A percentile compares a stretch with the other conserved stretches of the same genome.
These are phyloP conservation scores for Lytechinus variegatus DNA, from an alignment of 35 echinoderm and acorn worm genomes.

Conservation along the genomic window DNA sequence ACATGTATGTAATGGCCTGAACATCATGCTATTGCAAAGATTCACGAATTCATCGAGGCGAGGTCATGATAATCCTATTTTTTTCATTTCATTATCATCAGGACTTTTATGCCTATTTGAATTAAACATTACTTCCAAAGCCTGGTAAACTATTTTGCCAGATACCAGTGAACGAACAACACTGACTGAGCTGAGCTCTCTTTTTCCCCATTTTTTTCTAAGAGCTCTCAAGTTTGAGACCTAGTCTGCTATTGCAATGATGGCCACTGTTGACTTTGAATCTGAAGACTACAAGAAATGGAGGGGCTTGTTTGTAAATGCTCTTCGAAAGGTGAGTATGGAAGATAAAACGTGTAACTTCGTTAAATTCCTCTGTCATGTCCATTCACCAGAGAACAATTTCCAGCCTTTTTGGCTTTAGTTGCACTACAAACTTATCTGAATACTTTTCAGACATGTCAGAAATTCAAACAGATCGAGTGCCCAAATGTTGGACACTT, in stretches of 20 bases:
- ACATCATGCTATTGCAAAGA: constrained; percentile 33
- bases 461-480: neutral
- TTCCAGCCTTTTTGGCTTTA: neutral
- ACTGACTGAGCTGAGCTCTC: neutral
- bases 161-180: neutral
- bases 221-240: neutral
- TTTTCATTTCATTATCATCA: neutral
- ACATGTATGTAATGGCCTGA: neutral
- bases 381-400: too few relatives aligned
- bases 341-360: too few relatives aligned
- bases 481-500: neutral
- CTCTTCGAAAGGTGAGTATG: constrained; percentile 55
- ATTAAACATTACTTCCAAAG: neutral
- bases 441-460: neutral
- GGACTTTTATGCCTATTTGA: neutral
- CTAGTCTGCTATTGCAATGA: neutral
- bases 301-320: constrained; percentile 57
- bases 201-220: neutral
- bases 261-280: constrained; percentile 62
- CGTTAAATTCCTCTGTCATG: too few relatives aligned
- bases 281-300: constrained; percentile 61
- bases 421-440: neutral
- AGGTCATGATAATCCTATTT: constrained; percentile 14
- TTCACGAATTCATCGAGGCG: neutral
- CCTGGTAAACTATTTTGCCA: neutral